Conservation (phyloP, 2,797 vertebrate species). For the Rousettus madagascariensis region DNA sequence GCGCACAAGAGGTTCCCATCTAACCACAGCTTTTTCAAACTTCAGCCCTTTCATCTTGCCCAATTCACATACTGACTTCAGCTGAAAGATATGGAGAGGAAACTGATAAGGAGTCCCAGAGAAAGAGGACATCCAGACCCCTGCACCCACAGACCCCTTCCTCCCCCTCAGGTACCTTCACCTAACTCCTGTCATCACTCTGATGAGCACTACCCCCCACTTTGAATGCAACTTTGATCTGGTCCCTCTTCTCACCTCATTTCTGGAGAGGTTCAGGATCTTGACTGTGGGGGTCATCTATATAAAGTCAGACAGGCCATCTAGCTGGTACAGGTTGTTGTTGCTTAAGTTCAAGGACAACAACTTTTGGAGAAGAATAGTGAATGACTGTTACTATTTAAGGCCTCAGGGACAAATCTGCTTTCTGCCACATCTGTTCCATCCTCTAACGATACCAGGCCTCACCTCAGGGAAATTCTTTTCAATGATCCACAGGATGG, state of each 20-base stretch:
- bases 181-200: not conserved
- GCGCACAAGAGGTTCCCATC: conserved; percentile 88
- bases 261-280: conserved; percentile 89
- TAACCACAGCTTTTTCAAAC: conserved; percentile 89
- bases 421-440: not conserved
- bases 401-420: not conserved
- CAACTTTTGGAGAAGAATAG: conserved; percentile 81
- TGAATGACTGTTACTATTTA: not conserved
- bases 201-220: not conserved
- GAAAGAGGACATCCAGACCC: not conserved
- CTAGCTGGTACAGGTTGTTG: conserved; percentile 88
- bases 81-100: conserved; percentile 71
- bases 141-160: not conserved
- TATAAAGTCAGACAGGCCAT: conserved; percentile 85
- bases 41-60: conserved; percentile 89
- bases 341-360: conserved; percentile 87
- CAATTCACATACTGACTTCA: conserved; percentile 89
- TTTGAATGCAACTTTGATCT: not conserved
- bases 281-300: conserved; percentile 85
- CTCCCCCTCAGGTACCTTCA: not conserved
- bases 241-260: conserved; percentile 80
- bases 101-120: not conserved
- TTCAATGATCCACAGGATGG: conserved; percentile 88
- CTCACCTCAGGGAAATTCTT: conserved; percentile 90
- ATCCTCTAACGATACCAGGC: not conserved